These are phyloP conservation scores for Silurus lanzhouensis DNA, from an alignment of 2,797 vertebrate genomes.

Conservation along the genomic window DNA sequence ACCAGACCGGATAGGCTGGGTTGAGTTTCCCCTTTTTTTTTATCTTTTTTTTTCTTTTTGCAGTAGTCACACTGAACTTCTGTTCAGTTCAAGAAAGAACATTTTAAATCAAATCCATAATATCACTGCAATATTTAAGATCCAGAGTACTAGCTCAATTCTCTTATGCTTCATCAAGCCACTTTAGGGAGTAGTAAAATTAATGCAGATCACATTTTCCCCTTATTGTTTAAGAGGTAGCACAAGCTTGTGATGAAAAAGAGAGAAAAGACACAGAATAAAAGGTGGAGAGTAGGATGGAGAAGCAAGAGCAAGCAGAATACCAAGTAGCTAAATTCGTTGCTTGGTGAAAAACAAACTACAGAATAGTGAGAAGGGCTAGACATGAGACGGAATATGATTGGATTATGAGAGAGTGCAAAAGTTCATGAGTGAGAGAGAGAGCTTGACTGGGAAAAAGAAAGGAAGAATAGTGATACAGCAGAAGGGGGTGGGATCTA, in stretches of 20 bases:
- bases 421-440: constrained; percentile 25
- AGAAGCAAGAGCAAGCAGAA: constrained; percentile 36
- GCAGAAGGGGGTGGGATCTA: constrained; percentile 29
- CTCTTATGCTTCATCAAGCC: constrained; percentile 17
- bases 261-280: constrained; percentile 14
- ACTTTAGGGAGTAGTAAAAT: constrained; percentile 5
- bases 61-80: background rate
- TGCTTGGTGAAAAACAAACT: background rate
- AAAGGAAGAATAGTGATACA: constrained; percentile 50
- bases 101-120: background rate
- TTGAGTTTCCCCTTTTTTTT: background rate
- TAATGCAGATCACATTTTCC: constrained; percentile 16
- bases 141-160: background rate
- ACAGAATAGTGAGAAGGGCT: background rate
- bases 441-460: constrained; percentile 57
- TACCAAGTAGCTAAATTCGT: constrained; percentile 30
- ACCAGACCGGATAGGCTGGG: background rate
- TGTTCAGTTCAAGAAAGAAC: background rate
- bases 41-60: background rate
- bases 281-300: background rate
- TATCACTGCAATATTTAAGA: constrained; percentile 1
- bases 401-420: constrained; percentile 39
- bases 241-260: constrained; percentile 4
- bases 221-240: constrained; percentile 5
- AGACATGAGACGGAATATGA: constrained; percentile 40